Conservation (phyloP, 2,797 vertebrate genomes). For the Crypturellus tataupa region DNA sequence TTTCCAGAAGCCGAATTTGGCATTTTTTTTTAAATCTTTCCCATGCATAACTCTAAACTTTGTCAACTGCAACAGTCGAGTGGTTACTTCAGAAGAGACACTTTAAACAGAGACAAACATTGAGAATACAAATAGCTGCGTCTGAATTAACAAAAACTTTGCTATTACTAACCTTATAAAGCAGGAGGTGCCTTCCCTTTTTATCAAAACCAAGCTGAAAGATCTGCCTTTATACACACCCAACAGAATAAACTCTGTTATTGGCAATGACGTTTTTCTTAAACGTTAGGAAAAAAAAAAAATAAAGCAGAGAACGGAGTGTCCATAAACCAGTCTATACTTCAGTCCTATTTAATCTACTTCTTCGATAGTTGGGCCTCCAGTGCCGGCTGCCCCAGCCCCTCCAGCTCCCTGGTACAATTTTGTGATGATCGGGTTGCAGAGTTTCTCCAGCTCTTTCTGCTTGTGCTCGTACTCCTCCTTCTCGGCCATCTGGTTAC, state of each 20-base stretch:
- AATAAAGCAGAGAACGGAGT: conserved; percentile 43
- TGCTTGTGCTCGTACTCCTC: conserved; percentile 92
- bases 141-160: conserved; percentile 67
- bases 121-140: conserved; percentile 56
- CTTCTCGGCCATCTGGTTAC: conserved; percentile 93
- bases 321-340: conserved; percentile 58
- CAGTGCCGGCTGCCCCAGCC: conserved; percentile 64
- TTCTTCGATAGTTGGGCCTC: conserved; percentile 92
- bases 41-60: conserved; percentile 76
- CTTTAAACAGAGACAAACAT: conserved; percentile 69
- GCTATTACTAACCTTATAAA: conserved; percentile 75
- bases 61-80: conserved; percentile 68
- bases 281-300: conserved; percentile 69
- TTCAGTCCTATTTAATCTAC: conserved; percentile 84
- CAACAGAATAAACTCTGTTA: conserved; percentile 74
- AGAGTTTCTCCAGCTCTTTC: conserved; percentile 92
- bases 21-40: neutral
- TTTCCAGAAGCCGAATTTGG: conserved; percentile 64
- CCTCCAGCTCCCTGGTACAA: conserved; percentile 87
- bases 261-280: conserved; percentile 73
- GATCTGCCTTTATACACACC: conserved; percentile 69
- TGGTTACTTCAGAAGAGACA: conserved; percentile 67
- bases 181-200: conserved; percentile 71
- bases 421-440: conserved; percentile 85
- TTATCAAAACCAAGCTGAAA: conserved; percentile 74